A percentile compares a stretch with the other conserved stretches of the same genome.
Evolutionary conservation across 2,113 vertebrate species (phyloP).

Genomic region (Vireo altiloquus): DNA sequence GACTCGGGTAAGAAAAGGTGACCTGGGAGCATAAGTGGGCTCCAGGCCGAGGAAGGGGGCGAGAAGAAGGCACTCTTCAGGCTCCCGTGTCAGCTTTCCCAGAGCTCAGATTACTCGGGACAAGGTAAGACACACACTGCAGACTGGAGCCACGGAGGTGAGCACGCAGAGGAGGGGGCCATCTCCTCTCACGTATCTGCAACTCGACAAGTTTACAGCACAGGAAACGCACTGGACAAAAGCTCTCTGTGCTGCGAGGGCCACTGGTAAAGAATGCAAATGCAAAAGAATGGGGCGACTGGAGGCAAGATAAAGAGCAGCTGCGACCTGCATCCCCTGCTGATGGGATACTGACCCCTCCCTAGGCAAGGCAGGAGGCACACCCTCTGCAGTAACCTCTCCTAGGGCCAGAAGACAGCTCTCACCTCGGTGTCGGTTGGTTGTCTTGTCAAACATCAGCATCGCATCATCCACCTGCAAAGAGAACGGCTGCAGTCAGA

Average conservation of each 20-base stretch:
- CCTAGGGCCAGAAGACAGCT: not conserved
- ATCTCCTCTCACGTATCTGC: slow-evolving; percentile 62
- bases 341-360: not conserved
- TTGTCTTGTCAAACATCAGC: slow-evolving; percentile 99
- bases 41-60: not conserved
- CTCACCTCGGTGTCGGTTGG: slow-evolving; percentile 98
- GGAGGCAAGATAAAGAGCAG: slow-evolving; percentile 71
- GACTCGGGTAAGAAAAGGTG: slow-evolving; percentile 32
- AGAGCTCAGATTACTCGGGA: slow-evolving; percentile 61
- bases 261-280: slow-evolving; percentile 61
- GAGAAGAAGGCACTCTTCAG: slow-evolving; percentile 20
- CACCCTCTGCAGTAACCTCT: not conserved
- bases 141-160: slow-evolving; percentile 2
- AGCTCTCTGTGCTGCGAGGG: slow-evolving; percentile 72
- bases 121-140: slow-evolving; percentile 63
- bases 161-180: not conserved
- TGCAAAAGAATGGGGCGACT: slow-evolving; percentile 68
- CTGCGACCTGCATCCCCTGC: slow-evolving; percentile 48
- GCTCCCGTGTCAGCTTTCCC: slow-evolving; percentile 55
- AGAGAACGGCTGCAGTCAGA: slow-evolving; percentile 26
- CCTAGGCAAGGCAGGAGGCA: not conserved
- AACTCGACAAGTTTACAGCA: slow-evolving; percentile 61
- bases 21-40: slow-evolving; percentile 34
- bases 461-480: slow-evolving; percentile 98
- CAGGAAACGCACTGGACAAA: slow-evolving; percentile 75